Conservation (phyloP, 1,140 invertebrate species). For the Chironomus tepperi region DNA sequence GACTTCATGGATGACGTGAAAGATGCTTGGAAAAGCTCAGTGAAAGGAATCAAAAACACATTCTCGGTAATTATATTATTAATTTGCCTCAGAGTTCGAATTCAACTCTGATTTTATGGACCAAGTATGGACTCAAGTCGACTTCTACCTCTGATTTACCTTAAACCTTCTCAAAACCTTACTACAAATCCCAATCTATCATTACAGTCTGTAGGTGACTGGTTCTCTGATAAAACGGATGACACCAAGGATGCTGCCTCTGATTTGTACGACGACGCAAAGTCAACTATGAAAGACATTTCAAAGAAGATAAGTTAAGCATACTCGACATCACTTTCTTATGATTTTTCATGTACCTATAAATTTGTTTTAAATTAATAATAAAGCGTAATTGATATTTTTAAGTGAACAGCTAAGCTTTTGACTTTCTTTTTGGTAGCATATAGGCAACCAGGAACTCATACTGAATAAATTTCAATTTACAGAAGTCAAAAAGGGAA, state of each 20-base stretch:
- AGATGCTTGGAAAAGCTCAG: not conserved
- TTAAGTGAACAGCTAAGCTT: not conserved
- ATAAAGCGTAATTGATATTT: not conserved
- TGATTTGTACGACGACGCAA: not conserved
- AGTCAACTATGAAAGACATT: not conserved
- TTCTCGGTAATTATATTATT: conserved; percentile 2
- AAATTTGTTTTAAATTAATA: too few relatives aligned
- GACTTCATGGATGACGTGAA: not conserved
- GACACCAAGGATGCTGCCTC: not conserved
- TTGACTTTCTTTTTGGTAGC: too few relatives aligned
- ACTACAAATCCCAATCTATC: not conserved
- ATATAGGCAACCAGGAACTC: too few relatives aligned
- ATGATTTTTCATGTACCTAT: not conserved
- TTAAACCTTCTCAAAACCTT: too few relatives aligned
- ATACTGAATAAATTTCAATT: too few relatives aligned
- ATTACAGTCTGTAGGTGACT: not conserved
- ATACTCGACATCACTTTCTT: not conserved
- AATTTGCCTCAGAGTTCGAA: too few relatives aligned
- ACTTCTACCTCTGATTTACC: too few relatives aligned
- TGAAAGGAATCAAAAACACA: conserved; percentile 4
- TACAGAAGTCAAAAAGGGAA: too few relatives aligned
- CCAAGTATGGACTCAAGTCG: too few relatives aligned
- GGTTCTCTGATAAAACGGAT: not conserved
- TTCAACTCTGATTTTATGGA: too few relatives aligned
- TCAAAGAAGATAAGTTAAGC: not conserved